Evolutionary conservation across 1,140 invertebrate genomes (phyloP).

Genomic region (Hylaeus volcanicus): DNA sequence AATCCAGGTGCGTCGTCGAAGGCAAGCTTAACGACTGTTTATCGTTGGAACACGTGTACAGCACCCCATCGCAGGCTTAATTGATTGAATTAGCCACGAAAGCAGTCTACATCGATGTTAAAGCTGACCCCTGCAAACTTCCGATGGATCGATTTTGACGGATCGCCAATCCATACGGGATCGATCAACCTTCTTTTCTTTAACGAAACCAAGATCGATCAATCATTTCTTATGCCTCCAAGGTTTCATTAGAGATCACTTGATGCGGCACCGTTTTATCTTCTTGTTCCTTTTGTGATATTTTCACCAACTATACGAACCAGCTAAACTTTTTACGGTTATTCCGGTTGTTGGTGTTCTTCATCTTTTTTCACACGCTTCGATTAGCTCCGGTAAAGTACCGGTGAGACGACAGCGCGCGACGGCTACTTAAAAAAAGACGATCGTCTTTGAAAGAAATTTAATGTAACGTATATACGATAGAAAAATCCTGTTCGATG

Average conservation of each 20-base stretch:
- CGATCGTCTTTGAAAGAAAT: neutral
- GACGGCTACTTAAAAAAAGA: neutral
- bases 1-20: slow-evolving; percentile 42
- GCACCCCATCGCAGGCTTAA: slow-evolving; percentile 24
- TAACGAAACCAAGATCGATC: slow-evolving; percentile 20
- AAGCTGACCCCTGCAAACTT: slow-evolving; percentile 51
- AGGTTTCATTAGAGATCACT: slow-evolving; percentile 38
- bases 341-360: neutral
- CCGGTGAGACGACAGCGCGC: neutral
- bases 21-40: slow-evolving; percentile 39
- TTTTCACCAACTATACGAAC: neutral
- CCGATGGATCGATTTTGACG: slow-evolving; percentile 37
- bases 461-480: neutral
- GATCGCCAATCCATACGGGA: slow-evolving; percentile 27
- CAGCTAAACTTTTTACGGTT: neutral
- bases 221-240: slow-evolving; percentile 40
- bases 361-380: neutral
- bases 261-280: neutral
- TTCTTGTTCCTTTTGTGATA: neutral
- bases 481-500: neutral
- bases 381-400: neutral
- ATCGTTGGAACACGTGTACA: slow-evolving; percentile 47
- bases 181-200: slow-evolving; percentile 41
- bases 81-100: slow-evolving; percentile 54
- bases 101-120: slow-evolving; percentile 19